A percentile compares a stretch with the other conserved stretches of the same genome.
Conservation (phyloP, 2,113 vertebrate genomes). For the Xiphophorus maculatus region DNA sequence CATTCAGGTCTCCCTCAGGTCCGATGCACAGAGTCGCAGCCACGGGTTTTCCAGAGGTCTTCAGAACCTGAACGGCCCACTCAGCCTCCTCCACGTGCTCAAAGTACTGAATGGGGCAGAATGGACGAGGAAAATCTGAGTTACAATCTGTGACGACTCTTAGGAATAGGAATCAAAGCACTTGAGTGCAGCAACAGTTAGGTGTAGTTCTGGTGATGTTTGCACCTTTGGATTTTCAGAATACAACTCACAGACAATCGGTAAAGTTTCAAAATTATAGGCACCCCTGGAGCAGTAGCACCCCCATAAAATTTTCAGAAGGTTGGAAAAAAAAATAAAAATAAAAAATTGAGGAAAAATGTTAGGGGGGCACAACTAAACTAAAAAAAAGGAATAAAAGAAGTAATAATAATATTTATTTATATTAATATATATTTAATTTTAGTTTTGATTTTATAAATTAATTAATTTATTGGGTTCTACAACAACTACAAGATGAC, state of each 20-base stretch:
- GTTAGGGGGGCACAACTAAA: too few relatives aligned
- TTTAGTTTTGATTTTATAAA: too few relatives aligned
- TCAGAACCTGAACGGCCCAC: slow-evolving; percentile 94
- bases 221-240: not conserved
- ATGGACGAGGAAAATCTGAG: not conserved
- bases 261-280: not conserved
- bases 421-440: too few relatives aligned
- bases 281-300: not conserved
- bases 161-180: not conserved
- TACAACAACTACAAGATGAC: too few relatives aligned
- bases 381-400: too few relatives aligned
- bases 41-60: slow-evolving; percentile 88
- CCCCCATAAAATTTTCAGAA: too few relatives aligned
- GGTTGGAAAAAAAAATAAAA: too few relatives aligned
- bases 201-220: not conserved
- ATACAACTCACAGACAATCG: too few relatives aligned
- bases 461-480: too few relatives aligned
- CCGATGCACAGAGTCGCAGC: slow-evolving; percentile 92
- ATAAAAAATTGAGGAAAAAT: too few relatives aligned
- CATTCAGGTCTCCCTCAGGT: slow-evolving; percentile 91
- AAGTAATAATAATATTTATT: too few relatives aligned
- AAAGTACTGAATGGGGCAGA: slow-evolving; percentile 85
- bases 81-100: slow-evolving; percentile 97
- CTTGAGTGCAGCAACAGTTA: not conserved
- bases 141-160: not conserved